A percentile compares a stretch with the other conserved stretches of the same genome.
Conservation (phyloP, 2,113 vertebrate genomes). For the Podiceps cristatus region DNA sequence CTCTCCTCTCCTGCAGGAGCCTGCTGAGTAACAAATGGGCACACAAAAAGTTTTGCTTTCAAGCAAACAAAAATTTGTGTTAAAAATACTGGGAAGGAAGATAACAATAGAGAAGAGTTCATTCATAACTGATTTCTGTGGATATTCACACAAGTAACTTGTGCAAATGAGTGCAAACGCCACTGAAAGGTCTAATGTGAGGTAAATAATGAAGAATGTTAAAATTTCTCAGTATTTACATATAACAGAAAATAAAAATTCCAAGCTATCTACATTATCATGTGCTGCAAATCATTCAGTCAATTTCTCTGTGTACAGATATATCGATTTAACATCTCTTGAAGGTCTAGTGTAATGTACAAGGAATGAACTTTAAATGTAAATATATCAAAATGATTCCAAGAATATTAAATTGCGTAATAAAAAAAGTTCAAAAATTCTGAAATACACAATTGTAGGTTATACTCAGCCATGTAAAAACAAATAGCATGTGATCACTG, state of each 20-base stretch:
- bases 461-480: not conserved
- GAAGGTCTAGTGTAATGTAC: not conserved
- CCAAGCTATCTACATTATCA: not conserved
- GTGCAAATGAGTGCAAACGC: not conserved
- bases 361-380: not conserved
- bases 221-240: not conserved
- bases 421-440: not conserved
- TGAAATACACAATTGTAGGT: not conserved
- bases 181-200: not conserved
- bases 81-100: not conserved
- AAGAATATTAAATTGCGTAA: not conserved
- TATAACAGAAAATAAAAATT: not conserved
- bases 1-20: not conserved
- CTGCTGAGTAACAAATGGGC: rapidly evolving
- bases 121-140: not conserved
- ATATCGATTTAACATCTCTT: not conserved
- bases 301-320: not conserved
- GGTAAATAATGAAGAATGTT: not conserved
- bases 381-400: not conserved
- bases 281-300: not conserved
- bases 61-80: not conserved
- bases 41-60: not conserved
- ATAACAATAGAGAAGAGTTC: not conserved
- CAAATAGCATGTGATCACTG: not conserved
- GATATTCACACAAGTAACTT: not conserved